phyloP scores from a whole-genome alignment of 2,888 invertebrate genomes.

The Mactromeris polynyma region DNA sequence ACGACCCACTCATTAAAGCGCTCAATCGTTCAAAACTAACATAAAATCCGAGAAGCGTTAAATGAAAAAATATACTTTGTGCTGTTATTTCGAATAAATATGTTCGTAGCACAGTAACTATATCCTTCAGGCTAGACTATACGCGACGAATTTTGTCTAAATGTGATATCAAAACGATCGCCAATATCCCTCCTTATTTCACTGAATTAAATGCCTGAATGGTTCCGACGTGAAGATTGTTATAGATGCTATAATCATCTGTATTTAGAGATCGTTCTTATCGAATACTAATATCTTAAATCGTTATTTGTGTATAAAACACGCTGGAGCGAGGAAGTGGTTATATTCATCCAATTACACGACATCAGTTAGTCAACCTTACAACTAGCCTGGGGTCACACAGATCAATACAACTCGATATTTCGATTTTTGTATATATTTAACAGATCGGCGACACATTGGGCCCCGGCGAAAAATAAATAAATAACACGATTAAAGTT shows the following conservation, averaged over 20 bases:
- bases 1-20: slow-evolving; percentile 32
- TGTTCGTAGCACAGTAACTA: slow-evolving; percentile 16
- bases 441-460: slow-evolving; percentile 29
- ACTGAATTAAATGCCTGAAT: slow-evolving; percentile 27
- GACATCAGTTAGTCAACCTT: slow-evolving; percentile 52
- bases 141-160: slow-evolving; percentile 26
- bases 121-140: slow-evolving; percentile 22
- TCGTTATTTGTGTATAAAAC: slow-evolving; percentile 30
- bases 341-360: slow-evolving; percentile 47
- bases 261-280: slow-evolving; percentile 21
- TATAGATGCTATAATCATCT: slow-evolving; percentile 3
- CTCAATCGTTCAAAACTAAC: slow-evolving; percentile 53
- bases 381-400: slow-evolving; percentile 50
- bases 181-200: neutral
- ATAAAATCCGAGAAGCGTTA: slow-evolving; percentile 51
- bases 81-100: slow-evolving; percentile 25
- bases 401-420: slow-evolving; percentile 39
- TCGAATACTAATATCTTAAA: slow-evolving; percentile 39
- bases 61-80: slow-evolving; percentile 37
- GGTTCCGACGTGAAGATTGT: neutral
- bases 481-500: slow-evolving; percentile 18
- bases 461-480: slow-evolving; percentile 26
- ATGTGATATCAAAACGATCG: slow-evolving; percentile 34
- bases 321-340: slow-evolving; percentile 45
- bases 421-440: slow-evolving; percentile 48